A percentile compares a stretch with the other conserved stretches of the same genome.
Evolutionary conservation across 2,113 vertebrate species (phyloP).

Genomic region (Burhinus oedicnemus): DNA sequence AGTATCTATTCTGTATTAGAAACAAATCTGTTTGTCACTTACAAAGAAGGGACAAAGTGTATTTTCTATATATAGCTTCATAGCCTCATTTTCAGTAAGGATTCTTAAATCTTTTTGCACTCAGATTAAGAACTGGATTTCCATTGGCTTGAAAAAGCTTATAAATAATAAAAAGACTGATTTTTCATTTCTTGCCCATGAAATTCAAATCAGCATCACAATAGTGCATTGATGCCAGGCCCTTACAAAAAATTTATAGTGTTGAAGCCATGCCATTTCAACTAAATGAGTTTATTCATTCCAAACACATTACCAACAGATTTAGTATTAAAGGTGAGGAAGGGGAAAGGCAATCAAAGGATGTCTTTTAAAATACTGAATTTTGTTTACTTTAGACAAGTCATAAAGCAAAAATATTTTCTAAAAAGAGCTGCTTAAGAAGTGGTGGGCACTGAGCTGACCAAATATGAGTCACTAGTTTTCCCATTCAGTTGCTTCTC

Average conservation of each 20-base stretch:
- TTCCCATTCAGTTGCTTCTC: constrained; percentile 9
- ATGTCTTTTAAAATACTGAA: constrained; percentile 51
- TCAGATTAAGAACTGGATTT: neutral
- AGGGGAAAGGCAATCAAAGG: constrained; percentile 55
- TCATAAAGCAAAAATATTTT: constrained; percentile 52
- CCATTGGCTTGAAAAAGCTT: constrained; percentile 11
- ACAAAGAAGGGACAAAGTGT: neutral
- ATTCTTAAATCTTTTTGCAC: neutral
- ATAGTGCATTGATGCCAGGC: constrained; percentile 44
- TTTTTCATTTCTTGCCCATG: constrained; percentile 43
- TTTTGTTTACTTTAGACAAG: constrained; percentile 34
- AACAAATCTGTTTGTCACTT: neutral
- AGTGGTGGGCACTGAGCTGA: constrained; percentile 7
- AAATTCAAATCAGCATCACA: constrained; percentile 57
- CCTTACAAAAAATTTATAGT: constrained; percentile 40
- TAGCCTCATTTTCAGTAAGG: neutral
- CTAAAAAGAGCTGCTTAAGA: constrained; percentile 26
- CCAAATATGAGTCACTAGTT: constrained; percentile 25
- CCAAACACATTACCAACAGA: constrained; percentile 37
- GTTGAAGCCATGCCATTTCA: constrained; percentile 49
- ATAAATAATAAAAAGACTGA: constrained; percentile 22
- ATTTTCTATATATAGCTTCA: neutral
- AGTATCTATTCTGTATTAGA: neutral
- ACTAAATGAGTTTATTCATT: constrained; percentile 66
- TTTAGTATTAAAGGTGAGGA: constrained; percentile 54